phyloP scores from a whole-genome alignment of 2,113 vertebrate genomes.

The Urocitellus parryii region DNA sequence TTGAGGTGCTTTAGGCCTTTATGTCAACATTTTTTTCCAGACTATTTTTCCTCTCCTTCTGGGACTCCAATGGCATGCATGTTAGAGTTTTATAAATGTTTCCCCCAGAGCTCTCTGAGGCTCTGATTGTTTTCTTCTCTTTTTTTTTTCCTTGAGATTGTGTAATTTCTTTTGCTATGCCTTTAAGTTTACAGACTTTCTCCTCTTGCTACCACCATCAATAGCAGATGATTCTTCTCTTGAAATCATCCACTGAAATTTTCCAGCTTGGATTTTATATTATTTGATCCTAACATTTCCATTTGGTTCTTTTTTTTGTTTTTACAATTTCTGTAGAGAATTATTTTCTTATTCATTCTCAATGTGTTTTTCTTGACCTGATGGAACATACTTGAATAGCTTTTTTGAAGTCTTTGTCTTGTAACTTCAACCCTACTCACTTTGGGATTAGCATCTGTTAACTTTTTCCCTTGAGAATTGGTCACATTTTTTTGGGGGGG shows the following conservation, averaged over 20 bases:
- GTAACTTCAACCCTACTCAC: conserved; percentile 14
- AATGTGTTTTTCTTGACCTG: background rate
- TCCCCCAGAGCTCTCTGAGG: background rate
- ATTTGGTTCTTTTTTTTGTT: conserved; percentile 16
- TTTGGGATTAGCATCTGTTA: background rate
- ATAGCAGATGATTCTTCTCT: background rate
- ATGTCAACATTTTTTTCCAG: background rate
- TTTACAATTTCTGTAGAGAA: background rate
- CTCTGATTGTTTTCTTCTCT: background rate
- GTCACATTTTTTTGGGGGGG: background rate
- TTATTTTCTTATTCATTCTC: background rate
- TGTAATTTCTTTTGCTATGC: background rate
- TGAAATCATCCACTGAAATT: background rate
- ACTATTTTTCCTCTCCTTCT: conserved; percentile 4
- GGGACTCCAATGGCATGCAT: background rate
- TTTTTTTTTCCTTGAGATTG: background rate
- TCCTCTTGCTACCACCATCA: background rate
- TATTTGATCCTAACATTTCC: conserved; percentile 16
- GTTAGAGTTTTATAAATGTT: background rate
- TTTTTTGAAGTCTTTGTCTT: conserved; percentile 25
- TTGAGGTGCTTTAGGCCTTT: background rate
- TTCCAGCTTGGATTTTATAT: background rate
- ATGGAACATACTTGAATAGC: background rate
- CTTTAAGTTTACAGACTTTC: background rate
- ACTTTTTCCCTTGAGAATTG: conserved; percentile 26